Evolutionary conservation across 2,113 vertebrate species (phyloP), one percentile per base, ranked within the genome.

Genomic region (Silurus asotus): DNA sequence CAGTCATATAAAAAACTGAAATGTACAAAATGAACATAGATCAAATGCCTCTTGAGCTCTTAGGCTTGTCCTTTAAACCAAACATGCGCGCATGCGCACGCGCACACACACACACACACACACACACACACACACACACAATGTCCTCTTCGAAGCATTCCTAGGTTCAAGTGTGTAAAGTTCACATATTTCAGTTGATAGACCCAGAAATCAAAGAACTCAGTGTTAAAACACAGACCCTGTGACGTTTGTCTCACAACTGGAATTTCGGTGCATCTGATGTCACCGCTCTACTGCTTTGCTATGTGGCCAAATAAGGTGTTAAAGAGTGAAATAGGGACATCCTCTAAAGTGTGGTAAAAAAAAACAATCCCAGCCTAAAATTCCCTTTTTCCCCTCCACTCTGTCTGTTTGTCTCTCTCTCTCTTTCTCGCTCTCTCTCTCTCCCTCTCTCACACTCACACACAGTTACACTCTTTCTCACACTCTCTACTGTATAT

Each of bases 221-320:
- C 15, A 0, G 13, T 56, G 74, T 77, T 77, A 28, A 17, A 25
- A 55, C 74, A 53, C 74, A 76, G 53, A 37, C 76, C 25, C 15
- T 55, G 37, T 56, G 51, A 85, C 20, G 5, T 77, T 49, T 56
- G 67, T 9, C 74, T 17, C 49, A 56, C 56, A 78, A 67, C 74
- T 19, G 14, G 23, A 74, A 84, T 62, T 84, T 84, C 45, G 62
- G n/a, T 77, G 45, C 61, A 78, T 76, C 77, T 51, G 37, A 75
- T 53, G 48, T 81, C 82, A 59, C 83, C 10, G 65, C 64, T 58
- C 19, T 45, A 76, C 25, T 87, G 61, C 15, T 91, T 90, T 2
- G 59, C 58, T 0, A 89, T 62, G 87, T 90, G 86, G 94, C 95
- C 95, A 95, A 94, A 96, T 91, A 96, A 94, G 94, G 95, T 86